Evolutionary conservation across 2,888 invertebrate genomes (phyloP).

Genomic region (Drosophila melanosoma): DNA sequence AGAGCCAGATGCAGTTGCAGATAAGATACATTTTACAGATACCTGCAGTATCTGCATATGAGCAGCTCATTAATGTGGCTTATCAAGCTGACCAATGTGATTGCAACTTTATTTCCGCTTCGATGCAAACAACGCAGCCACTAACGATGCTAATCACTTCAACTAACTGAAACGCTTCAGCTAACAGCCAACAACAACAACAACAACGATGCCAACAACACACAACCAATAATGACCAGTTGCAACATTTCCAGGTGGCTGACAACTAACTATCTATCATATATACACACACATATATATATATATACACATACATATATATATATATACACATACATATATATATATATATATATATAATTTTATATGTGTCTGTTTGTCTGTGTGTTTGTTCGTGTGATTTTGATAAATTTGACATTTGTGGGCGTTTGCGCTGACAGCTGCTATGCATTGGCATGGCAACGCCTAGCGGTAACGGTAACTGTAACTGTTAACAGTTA

Average conservation of each 20-base stretch:
- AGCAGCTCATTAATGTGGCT: conserved; percentile 49
- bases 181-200: conserved; percentile 50
- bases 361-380: conserved; percentile 11
- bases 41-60: neutral
- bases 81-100: conserved; percentile 58
- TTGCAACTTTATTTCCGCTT: conserved; percentile 71
- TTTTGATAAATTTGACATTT: conserved; percentile 84
- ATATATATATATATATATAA: conserved; percentile 18
- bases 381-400: conserved; percentile 73
- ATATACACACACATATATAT: conserved; percentile 9
- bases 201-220: conserved; percentile 34
- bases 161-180: conserved; percentile 78
- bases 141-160: conserved; percentile 79
- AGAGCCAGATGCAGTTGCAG: neutral
- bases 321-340: conserved; percentile 22
- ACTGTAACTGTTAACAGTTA: conserved; percentile 34
- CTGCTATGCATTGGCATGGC: conserved; percentile 62
- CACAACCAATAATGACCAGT: conserved; percentile 42
- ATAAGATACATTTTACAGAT: conserved; percentile 5
- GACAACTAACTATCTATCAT: conserved; percentile 57
- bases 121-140: conserved; percentile 75
- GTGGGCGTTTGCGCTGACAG: conserved; percentile 83
- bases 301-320: conserved; percentile 15
- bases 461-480: conserved; percentile 44
- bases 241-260: conserved; percentile 72